Evolutionary conservation across 2,113 vertebrate genomes (phyloP).

Genomic region (Phrynocephalus versicolor): DNA sequence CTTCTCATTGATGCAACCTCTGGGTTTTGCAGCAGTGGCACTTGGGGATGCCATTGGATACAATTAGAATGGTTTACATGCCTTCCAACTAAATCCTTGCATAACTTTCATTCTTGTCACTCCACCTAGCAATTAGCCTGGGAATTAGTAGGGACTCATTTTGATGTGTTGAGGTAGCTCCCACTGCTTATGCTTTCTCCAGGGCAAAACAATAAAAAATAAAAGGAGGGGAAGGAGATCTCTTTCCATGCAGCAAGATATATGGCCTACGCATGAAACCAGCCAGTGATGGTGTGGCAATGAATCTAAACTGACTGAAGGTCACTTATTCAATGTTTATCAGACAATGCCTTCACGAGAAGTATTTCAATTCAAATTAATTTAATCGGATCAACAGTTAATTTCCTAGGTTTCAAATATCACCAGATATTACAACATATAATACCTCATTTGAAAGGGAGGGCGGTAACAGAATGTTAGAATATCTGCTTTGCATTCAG

Average conservation of each 20-base stretch:
- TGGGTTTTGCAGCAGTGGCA: neutral
- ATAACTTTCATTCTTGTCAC: neutral
- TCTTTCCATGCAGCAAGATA: neutral
- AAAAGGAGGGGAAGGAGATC: neutral
- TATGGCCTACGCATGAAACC: neutral
- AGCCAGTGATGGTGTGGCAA: neutral
- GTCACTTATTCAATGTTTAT: too few species aligned
- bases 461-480: too few species aligned
- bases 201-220: too few species aligned
- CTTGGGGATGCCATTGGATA: neutral
- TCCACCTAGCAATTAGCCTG: slow-evolving; percentile 19
- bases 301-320: neutral
- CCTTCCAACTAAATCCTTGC: slow-evolving; percentile 16
- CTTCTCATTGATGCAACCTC: neutral
- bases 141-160: neutral
- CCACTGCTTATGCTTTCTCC: neutral
- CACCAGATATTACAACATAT: too few species aligned
- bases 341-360: too few species aligned
- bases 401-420: too few species aligned
- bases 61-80: neutral
- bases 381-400: too few species aligned
- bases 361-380: too few species aligned
- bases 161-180: neutral
- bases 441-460: too few species aligned
- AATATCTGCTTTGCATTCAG: neutral